Base-by-base conservation (phyloP, 2,888 invertebrate genomes). In the Andrena bicolor region DNA sequence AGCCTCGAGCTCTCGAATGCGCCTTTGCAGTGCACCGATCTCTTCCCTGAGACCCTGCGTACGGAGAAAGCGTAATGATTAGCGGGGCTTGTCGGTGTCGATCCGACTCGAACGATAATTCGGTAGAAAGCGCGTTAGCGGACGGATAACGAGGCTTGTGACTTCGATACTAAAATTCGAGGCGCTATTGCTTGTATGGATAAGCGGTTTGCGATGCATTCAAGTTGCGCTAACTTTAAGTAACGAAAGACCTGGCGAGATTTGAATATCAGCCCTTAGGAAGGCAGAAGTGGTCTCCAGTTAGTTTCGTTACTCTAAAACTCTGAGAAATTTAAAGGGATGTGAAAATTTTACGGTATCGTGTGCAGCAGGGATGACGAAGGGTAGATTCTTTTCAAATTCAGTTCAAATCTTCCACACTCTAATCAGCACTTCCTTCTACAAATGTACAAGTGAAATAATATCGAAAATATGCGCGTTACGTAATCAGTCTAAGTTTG, bases 1-100 rank as follows among this genome's bases (percentile, higher is more conserved):
- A 41, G 96, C 95, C 93, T 97, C 97, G 86, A 97, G 94, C 92
- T 97, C 97, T 86, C 96, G 96, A 64, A 97, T 97, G 80, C 96
- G 95, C 81, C 95, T 95, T 90, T 97, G 96, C 20, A 97, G 95
- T 83, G 96, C 96, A 76, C 96, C 95, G 91, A 97, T 95, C 94
- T 97, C 97, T 92, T 97, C 97, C 81, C 97, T 96, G 76, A 97
- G 95, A 90, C 96, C 96, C 97, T 97, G 94, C 32, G 64, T 63
- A 28, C 7, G 48, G 23, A n/a, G 51, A 60, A 61, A 13, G 26
- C 28, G 23, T 10, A 8, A 30, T 68, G 5, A 60, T 63, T 71
- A 76, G n/a, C 13, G 35, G 3, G 41, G 20, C 16, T 10, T 7
- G 61, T 72, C 65, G 32, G 76, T 3, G 49, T 51, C 26, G 30